Evolutionary conservation across 2,113 vertebrate species (phyloP).

Genomic region (Tachuris rubrigastra): DNA sequence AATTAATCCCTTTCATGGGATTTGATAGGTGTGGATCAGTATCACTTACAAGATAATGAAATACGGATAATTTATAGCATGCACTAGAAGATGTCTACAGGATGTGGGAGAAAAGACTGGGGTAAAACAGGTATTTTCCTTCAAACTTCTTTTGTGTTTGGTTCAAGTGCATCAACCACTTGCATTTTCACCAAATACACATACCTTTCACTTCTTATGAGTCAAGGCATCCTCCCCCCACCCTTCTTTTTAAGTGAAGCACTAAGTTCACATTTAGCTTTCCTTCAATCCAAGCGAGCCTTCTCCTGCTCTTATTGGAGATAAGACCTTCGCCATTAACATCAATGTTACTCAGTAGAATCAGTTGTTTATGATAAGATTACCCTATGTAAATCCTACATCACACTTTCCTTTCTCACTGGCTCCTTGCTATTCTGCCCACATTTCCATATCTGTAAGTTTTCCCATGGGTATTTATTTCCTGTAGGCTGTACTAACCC

Average conservation of each 20-base stretch:
- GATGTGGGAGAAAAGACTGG: not conserved
- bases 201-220: not conserved
- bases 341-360: not conserved
- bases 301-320: not conserved
- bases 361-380: not conserved
- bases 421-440: not conserved
- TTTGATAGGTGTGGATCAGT: constrained; percentile 7
- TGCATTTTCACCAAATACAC: not conserved
- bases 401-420: not conserved
- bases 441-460: not conserved
- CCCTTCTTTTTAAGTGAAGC: not conserved
- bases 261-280: not conserved
- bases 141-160: not conserved
- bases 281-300: not conserved
- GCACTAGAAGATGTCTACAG: not conserved
- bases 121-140: not conserved
- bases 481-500: not conserved
- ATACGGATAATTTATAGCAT: not conserved
- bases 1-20: constrained; percentile 17
- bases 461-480: not conserved
- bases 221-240: rapidly evolving
- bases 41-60: not conserved
- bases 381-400: not conserved
- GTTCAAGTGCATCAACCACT: not conserved
- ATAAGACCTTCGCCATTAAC: not conserved